These are phyloP conservation scores for Antennarius striatus DNA, from an alignment of 2,113 vertebrate genomes.

Conservation along the genomic window DNA sequence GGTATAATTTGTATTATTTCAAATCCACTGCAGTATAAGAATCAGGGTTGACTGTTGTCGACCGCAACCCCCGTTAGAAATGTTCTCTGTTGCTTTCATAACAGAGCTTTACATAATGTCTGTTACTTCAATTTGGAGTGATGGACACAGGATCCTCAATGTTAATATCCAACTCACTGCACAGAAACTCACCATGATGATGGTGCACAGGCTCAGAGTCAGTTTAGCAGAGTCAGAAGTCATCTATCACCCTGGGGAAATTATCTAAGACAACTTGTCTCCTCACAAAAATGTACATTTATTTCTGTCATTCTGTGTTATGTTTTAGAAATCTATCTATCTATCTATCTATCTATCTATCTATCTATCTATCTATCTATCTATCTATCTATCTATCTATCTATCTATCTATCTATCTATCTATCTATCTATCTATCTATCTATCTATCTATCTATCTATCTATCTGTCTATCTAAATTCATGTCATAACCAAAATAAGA, in stretches of 20 bases:
- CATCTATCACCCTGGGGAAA: slow-evolving; percentile 24
- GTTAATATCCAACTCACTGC: slow-evolving; percentile 61
- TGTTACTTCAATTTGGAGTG: slow-evolving; percentile 65
- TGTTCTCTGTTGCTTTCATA: slow-evolving; percentile 51
- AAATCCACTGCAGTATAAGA: slow-evolving; percentile 23
- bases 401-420: no score
- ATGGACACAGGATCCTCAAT: slow-evolving; percentile 68
- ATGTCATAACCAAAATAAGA: no score
- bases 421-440: no score
- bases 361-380: no score
- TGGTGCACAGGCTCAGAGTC: slow-evolving; percentile 48
- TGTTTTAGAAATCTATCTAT: no score
- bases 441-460: no score
- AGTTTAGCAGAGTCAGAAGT: slow-evolving; percentile 54
- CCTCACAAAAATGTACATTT: not conserved
- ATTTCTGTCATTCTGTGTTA: not conserved
- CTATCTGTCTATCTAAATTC: no score
- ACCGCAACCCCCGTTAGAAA: slow-evolving; percentile 14
- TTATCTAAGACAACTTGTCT: slow-evolving; percentile 35
- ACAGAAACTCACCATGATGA: slow-evolving; percentile 55
- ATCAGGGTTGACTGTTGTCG: slow-evolving; percentile 5
- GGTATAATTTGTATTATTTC: slow-evolving; percentile 30
- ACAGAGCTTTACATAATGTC: slow-evolving; percentile 69
- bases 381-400: no score
- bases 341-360: no score